A percentile compares a stretch with the other conserved stretches of the same genome.
Evolutionary conservation across 2,113 vertebrate genomes (phyloP).

Genomic region (Prunella himalayana): DNA sequence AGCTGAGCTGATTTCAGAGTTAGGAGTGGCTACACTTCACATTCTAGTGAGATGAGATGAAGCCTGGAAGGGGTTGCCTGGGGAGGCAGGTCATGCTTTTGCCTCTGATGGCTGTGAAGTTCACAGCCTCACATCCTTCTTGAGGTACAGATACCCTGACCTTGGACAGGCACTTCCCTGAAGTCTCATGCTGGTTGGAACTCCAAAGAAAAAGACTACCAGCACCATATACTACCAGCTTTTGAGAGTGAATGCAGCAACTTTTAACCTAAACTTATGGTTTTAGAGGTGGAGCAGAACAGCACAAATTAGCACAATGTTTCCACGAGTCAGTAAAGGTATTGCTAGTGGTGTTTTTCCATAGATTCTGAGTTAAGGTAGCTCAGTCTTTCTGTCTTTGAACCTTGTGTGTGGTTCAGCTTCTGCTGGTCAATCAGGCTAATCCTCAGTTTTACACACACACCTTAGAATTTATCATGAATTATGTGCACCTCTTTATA

Average conservation of each 20-base stretch:
- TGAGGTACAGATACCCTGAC: neutral
- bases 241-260: neutral
- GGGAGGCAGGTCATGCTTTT: neutral
- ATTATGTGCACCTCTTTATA: neutral
- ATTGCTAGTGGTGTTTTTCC: neutral
- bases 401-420: neutral
- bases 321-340: neutral
- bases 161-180: neutral
- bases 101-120: accelerated
- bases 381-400: neutral
- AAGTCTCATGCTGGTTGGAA: neutral
- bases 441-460: neutral
- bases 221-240: neutral
- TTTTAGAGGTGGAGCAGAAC: neutral
- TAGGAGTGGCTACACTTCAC: neutral
- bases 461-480: neutral
- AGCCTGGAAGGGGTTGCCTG: neutral
- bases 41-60: neutral
- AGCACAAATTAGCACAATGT: neutral
- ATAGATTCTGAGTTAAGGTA: neutral
- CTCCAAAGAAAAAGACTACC: neutral
- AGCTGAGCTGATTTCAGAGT: neutral
- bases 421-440: neutral
- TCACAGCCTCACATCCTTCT: accelerated
- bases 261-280: neutral